Base-by-base conservation (phyloP, 2,888 invertebrate genomes). In the Tetanocera ferruginea region DNA sequence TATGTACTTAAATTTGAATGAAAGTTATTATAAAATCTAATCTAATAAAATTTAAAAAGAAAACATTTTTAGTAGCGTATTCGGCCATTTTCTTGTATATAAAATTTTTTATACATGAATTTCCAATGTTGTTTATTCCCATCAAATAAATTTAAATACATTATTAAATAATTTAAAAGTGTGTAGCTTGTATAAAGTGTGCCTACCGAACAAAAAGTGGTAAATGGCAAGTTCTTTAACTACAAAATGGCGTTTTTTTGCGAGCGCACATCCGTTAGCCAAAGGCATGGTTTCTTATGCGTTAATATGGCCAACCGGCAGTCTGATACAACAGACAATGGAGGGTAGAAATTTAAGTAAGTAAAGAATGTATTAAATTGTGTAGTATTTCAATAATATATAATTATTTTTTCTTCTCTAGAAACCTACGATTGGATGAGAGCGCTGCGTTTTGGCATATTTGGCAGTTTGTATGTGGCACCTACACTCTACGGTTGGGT, bases 401-500 rank as follows among this genome's bases (percentile, higher is more conserved):
- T 14, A 37, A 55, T 34, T 67, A 8, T 28, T 31, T 31, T 66
- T 28, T 76, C 28, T 72, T 23, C 17, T 62, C 1, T 78, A 91
- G 92, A 90, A 76, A 91, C 89, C 80, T 93, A 92, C 86, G 94
- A 94, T 84, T 94, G 93, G 93, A 91, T 89, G 86, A 92, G 94
- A 87, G 93, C 93, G 81, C 88, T 93, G 72, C 91, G 95, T 80
- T 96, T 93, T 90, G 93, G 94, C 84, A 83, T 95, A 57, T 96
- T 94, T 87, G 96, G 96, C 17, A 93, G 94, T 5, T 92, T 94
- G 76, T 95, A 94, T 88, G 95, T 95, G 49, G 96, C 96, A 4
- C 96, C 96, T 23, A 94, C 95, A 5, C 89, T 96, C 0, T 95
- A 95, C 85, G 92, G 92, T 67, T 96, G 96, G 96, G 91, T 97